Evolutionary conservation across 2,888 invertebrate genomes (phyloP).

Genomic region (Dicyrtoma fusca): DNA sequence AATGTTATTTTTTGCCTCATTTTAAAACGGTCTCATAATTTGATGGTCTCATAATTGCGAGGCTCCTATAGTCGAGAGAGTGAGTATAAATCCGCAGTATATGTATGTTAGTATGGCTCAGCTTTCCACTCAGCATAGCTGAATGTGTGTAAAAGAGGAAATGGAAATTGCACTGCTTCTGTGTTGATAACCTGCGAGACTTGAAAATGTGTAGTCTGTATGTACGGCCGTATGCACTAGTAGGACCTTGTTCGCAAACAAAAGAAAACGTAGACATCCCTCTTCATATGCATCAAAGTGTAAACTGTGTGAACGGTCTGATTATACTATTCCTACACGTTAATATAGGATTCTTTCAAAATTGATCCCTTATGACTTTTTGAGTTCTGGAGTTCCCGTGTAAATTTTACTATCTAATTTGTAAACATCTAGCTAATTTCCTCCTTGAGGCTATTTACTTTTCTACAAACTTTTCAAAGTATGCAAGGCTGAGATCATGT

Average conservation of each 20-base stretch:
- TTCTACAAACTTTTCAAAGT: not conserved
- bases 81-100: not conserved
- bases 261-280: too few relatives aligned
- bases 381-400: conserved; percentile 6
- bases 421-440: conserved; percentile 20
- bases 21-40: too few relatives aligned
- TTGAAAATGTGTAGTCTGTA: not conserved
- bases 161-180: too few relatives aligned
- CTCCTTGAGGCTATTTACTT: conserved; percentile 6
- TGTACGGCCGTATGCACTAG: not conserved
- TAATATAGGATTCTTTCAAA: conserved; percentile 9
- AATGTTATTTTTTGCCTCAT: too few relatives aligned
- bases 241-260: too few relatives aligned
- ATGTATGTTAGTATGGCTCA: too few relatives aligned
- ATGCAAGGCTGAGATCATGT: not conserved
- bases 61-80: not conserved
- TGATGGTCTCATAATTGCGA: not conserved
- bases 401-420: conserved; percentile 21
- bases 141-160: not conserved
- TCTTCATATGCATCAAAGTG: too few relatives aligned
- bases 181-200: too few relatives aligned
- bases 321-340: not conserved
- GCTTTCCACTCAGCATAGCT: not conserved
- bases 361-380: conserved; percentile 30
- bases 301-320: too few relatives aligned